Conservation (phyloP, 1,140 invertebrate genomes). For the Diuraphis noxia region DNA sequence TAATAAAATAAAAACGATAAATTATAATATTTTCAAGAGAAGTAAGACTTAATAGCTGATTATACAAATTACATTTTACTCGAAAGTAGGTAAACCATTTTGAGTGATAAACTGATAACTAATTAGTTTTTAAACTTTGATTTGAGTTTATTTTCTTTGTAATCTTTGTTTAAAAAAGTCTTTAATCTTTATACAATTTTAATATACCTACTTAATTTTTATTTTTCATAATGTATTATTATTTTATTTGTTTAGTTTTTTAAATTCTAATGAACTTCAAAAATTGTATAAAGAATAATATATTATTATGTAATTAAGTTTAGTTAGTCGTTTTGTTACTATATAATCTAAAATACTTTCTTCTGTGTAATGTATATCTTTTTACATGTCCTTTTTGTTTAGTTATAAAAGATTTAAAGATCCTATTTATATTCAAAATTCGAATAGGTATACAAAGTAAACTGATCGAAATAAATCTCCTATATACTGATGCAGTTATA, state of each 20-base stretch:
- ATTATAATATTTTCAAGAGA: background rate
- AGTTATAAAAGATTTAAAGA: slow-evolving; percentile 50
- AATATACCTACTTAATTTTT: background rate
- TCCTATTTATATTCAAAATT: background rate
- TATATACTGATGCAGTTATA: background rate
- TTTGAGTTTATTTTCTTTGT: background rate
- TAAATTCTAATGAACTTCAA: background rate
- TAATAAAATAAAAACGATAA: background rate
- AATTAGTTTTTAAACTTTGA: background rate
- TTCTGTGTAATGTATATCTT: background rate
- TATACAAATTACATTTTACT: background rate
- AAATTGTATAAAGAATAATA: background rate
- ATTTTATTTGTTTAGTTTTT: background rate
- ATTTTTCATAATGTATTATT: background rate
- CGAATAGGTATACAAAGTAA: background rate
- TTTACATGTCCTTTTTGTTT: slow-evolving; percentile 19
- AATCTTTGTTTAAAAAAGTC: background rate
- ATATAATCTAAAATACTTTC: background rate
- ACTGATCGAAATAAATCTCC: slow-evolving; percentile 19
- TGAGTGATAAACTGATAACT: background rate
- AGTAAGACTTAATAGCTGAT: background rate
- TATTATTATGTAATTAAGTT: background rate
- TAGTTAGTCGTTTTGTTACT: background rate
- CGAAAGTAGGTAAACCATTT: background rate
- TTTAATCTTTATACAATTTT: background rate